A percentile compares a stretch with the other conserved stretches of the same genome.
Conservation (phyloP, 2,888 invertebrate genomes). For the Pseudolycoriella hygida region DNA sequence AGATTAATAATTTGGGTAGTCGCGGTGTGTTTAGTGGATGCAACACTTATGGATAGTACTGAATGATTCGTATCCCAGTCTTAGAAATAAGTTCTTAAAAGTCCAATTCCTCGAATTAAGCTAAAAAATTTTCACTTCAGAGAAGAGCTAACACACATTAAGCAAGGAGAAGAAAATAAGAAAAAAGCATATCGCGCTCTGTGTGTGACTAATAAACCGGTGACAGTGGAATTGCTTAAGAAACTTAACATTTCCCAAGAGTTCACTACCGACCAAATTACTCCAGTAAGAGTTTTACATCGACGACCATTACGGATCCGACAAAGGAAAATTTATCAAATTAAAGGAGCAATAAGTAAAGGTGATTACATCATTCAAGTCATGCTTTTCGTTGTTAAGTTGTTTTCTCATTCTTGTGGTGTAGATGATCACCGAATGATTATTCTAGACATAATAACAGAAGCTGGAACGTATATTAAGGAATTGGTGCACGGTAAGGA, state of each 20-base stretch:
- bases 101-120: too few species aligned
- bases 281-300: conserved; percentile 82
- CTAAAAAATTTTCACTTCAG: too few species aligned
- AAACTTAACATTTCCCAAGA: conserved; percentile 26
- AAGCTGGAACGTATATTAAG: conserved; percentile 93
- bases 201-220: conserved; percentile 34
- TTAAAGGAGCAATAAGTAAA: conserved; percentile 38
- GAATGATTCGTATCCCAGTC: too few species aligned
- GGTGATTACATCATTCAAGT: conserved; percentile 18
- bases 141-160: conserved; percentile 48
- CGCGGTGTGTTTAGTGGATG: too few species aligned
- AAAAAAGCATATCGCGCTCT: conserved; percentile 74
- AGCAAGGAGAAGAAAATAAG: conserved; percentile 76
- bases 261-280: conserved; percentile 57
- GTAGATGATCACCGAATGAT: conserved; percentile 14
- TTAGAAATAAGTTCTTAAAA: too few species aligned
- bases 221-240: conserved; percentile 35
- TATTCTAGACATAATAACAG: conserved; percentile 55
- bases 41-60: too few species aligned
- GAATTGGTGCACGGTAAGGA: conserved; percentile 96
- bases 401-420: not conserved
- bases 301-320: conserved; percentile 57
- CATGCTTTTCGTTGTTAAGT: conserved; percentile 6
- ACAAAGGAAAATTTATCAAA: conserved; percentile 42
- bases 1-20: too few species aligned